phyloP scores from a whole-genome alignment of 2,888 invertebrate species.

The Tuta absoluta region DNA sequence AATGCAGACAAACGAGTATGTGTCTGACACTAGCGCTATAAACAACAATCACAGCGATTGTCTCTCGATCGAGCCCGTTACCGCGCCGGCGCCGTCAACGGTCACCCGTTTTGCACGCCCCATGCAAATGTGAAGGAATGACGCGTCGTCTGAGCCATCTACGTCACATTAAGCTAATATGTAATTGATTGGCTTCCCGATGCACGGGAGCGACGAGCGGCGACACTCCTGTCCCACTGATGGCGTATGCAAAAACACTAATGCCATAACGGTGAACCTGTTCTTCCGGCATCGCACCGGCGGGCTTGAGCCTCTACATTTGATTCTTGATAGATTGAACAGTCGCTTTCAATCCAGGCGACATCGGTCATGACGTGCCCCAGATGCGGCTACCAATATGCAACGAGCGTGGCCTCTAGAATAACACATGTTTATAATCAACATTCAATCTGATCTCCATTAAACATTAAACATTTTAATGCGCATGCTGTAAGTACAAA shows the following conservation, averaged over 20 bases:
- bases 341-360: constrained; percentile 50
- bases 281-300: constrained; percentile 58
- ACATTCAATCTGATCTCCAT: constrained; percentile 47
- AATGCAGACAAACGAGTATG: constrained; percentile 32
- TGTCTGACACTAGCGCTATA: constrained; percentile 39
- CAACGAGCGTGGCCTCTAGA: constrained; percentile 40
- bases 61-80: constrained; percentile 56
- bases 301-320: constrained; percentile 41
- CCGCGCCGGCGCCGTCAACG: constrained; percentile 49
- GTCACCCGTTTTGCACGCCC: constrained; percentile 53
- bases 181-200: constrained; percentile 77
- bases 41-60: constrained; percentile 62
- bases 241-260: constrained; percentile 75
- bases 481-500: constrained; percentile 40
- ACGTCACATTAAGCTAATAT: constrained; percentile 78
- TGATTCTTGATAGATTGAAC: constrained; percentile 54
- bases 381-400: constrained; percentile 44
- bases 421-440: constrained; percentile 52
- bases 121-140: constrained; percentile 64
- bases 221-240: constrained; percentile 71
- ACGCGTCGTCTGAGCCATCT: constrained; percentile 62
- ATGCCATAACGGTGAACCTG: constrained; percentile 67
- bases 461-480: constrained; percentile 32
- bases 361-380: constrained; percentile 45
- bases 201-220: constrained; percentile 54